These are phyloP conservation scores for Falcunculus frontatus DNA, from an alignment of 2,113 vertebrate species.

Conservation along the genomic window DNA sequence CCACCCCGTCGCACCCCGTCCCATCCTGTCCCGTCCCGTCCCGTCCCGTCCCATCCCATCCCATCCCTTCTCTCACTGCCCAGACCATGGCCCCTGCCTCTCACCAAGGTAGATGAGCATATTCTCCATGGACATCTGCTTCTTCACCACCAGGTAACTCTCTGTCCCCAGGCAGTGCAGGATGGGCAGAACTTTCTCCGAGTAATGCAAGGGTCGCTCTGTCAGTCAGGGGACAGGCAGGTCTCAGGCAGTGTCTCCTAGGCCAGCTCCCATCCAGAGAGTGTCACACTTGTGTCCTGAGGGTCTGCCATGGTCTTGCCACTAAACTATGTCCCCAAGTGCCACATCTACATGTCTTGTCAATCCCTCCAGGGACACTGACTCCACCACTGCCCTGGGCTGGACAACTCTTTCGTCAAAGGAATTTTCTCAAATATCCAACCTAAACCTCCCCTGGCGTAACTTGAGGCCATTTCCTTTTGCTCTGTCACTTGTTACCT, in stretches of 20 bases:
- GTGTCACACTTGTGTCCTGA: not conserved
- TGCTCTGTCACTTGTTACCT: not conserved
- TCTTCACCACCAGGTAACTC: constrained; percentile 89
- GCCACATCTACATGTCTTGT: not conserved
- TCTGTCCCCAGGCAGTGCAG: constrained; percentile 83
- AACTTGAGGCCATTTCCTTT: not conserved
- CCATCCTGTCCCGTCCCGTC: not conserved
- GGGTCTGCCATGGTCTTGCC: not conserved
- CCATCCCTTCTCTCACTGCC: not conserved
- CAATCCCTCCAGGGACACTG: not conserved
- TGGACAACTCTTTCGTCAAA: not conserved
- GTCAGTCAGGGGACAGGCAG: not conserved
- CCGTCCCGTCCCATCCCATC: not conserved
- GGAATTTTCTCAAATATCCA: not conserved
- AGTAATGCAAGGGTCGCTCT: constrained; percentile 91
- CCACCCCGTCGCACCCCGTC: too few species aligned
- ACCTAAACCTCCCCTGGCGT: not conserved
- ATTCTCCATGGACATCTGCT: constrained; percentile 82
- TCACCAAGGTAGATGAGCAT: constrained; percentile 87
- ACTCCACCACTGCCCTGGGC: not conserved
- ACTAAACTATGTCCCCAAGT: not conserved
- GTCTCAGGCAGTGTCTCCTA: not conserved
- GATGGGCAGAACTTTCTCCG: constrained; percentile 89
- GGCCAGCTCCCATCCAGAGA: not conserved
- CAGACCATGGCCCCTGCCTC: not conserved